Conservation (phyloP, 2,888 invertebrate species). For the Drosophila meridiana region DNA sequence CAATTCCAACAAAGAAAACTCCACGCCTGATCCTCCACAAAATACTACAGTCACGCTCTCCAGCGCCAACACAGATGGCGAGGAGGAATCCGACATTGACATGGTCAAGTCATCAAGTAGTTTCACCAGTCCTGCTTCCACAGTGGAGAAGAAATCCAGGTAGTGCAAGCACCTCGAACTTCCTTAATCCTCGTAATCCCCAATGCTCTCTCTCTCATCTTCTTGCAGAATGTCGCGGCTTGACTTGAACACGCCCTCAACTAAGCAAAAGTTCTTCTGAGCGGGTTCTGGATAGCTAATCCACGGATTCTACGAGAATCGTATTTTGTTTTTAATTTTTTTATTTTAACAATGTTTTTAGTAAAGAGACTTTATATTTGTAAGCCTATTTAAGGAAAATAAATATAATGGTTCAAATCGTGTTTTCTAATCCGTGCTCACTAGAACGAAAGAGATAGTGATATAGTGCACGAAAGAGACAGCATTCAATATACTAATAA, state of each 20-base stretch:
- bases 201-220: not conserved
- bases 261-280: constrained; percentile 46
- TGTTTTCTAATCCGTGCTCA: not conserved
- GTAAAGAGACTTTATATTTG: constrained; percentile 2
- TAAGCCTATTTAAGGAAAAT: constrained; percentile 2
- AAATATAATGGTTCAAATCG: not conserved
- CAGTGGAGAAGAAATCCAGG: constrained; percentile 22
- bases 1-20: constrained; percentile 33
- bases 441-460: constrained; percentile 12
- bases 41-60: not conserved
- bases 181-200: not conserved
- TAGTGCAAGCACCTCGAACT: not conserved
- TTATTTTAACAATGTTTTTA: not conserved
- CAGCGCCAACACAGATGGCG: not conserved
- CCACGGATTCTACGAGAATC: not conserved
- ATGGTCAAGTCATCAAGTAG: not conserved
- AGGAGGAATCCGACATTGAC: not conserved
- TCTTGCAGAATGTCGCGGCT: constrained; percentile 30
- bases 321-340: not conserved
- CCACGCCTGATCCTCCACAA: not conserved
- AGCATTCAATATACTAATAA: not conserved
- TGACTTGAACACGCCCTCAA: constrained; percentile 41
- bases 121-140: not conserved
- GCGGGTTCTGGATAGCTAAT: not conserved
- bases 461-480: constrained; percentile 6